These are phyloP conservation scores for Clamator glandarius DNA, from an alignment of 2,797 vertebrate species.

Conservation along the genomic window DNA sequence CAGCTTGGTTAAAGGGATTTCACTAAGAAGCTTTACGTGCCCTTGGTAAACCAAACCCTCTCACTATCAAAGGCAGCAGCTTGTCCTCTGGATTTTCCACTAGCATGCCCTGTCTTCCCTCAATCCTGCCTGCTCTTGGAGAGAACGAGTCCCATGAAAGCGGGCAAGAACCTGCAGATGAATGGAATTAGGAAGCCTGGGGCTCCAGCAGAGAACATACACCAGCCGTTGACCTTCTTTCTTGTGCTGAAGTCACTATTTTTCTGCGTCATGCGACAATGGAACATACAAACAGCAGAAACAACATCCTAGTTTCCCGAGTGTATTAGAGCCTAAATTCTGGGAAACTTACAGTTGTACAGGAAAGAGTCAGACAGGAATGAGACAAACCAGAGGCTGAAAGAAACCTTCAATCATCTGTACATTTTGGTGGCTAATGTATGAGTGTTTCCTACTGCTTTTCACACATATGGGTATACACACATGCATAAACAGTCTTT, in stretches of 20 bases:
- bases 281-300: not conserved
- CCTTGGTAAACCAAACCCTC: not conserved
- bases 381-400: not conserved
- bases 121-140: not conserved
- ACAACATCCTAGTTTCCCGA: not conserved
- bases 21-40: not conserved
- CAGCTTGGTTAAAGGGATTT: not conserved
- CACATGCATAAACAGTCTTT: rapidly evolving
- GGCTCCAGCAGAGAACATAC: not conserved
- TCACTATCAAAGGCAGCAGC: not conserved
- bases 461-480: rapidly evolving
- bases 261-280: not conserved
- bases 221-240: not conserved
- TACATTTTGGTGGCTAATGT: no score
- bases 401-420: not conserved
- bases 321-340: not conserved
- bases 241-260: not conserved
- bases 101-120: not conserved
- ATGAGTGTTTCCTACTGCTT: not conserved
- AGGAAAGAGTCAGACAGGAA: not conserved
- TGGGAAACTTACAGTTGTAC: not conserved
- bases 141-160: not conserved
- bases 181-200: not conserved
- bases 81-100: not conserved
- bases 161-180: not conserved